These are phyloP conservation scores for Myiagra hebetior DNA, from an alignment of 2,113 vertebrate species.

Conservation along the genomic window DNA sequence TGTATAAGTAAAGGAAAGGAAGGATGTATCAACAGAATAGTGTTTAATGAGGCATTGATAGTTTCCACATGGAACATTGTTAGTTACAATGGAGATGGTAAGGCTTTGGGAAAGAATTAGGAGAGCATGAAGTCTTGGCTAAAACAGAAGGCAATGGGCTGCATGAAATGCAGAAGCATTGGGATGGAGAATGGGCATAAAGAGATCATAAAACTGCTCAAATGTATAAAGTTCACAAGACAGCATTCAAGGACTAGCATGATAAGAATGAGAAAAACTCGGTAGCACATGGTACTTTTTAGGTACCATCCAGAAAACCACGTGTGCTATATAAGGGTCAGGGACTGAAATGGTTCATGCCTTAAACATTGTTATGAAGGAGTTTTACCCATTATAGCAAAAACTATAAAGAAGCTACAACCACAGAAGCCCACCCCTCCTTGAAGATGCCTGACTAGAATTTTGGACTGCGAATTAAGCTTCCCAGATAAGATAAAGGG, in stretches of 20 bases:
- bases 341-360: background rate
- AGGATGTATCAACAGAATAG: background rate
- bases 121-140: background rate
- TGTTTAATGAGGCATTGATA: background rate
- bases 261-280: background rate
- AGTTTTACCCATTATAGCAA: background rate
- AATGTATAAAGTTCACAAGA: background rate
- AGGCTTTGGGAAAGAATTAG: background rate
- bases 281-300: background rate
- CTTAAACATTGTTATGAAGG: background rate
- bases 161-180: background rate
- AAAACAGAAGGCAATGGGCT: background rate
- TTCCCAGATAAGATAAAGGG: background rate
- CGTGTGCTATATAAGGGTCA: background rate
- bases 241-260: background rate
- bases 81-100: background rate
- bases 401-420: background rate
- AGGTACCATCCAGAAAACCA: background rate
- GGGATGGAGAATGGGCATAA: background rate
- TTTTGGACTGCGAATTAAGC: background rate
- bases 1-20: background rate
- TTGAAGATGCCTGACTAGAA: background rate
- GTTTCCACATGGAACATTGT: background rate
- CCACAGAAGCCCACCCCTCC: background rate
- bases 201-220: fast-evolving